Base-by-base conservation (phyloP, 2,113 vertebrate species). In the Mixornis gularis region DNA sequence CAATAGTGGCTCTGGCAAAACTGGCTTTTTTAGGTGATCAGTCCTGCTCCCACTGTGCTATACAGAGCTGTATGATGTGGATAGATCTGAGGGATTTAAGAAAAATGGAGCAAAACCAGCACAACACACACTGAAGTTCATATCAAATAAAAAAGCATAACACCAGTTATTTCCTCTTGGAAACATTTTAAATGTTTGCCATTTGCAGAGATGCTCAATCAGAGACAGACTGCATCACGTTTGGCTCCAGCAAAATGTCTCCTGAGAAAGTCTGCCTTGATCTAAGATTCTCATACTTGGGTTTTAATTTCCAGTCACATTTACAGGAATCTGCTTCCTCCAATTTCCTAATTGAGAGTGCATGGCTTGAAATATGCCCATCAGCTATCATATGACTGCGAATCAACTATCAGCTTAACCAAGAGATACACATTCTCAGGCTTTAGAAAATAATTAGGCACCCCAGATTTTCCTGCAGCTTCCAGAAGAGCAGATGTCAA, bases 231-330 rank as follows among this genome's bases (percentile, higher is more conserved):
- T 86, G 78, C 34, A 70, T 49, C 29, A 11, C n/a, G 41, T 89
- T 29, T 78, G 76, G 90, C 56, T 92, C 43, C 80, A 65, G 52
- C 19, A 87, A 92, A 95, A 72, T 13, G 43, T 80, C 72, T 93
- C 93, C 52, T 44, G 90, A 85, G 64, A 82, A 95, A 87, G 68
- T 36, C 76, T 85, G 55, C n/a, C 66, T 92, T 91, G 71, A 87
- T 91, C 78, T 85, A 63, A 62, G 90, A 89, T 85, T 84, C 63
- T 72, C 30, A n/a, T 56, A 41, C n/a, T 89, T 70, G 59, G 63
- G 30, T 89, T 92, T 92, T 87, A 83, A 96, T 94, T 92, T 83
- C 79, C 66, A 92, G 63, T 55, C 48, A 41, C 69, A 93, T 74
- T 94, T 93, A 93, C 66, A 85, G 59, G 70, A 87, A 94, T 72